Percentiles rank a stretch among this genome's conserved stretches.
These are phyloP conservation scores for Meriones psammophilus DNA, from an alignment of 2,797 vertebrate species.

Conservation along the genomic window DNA sequence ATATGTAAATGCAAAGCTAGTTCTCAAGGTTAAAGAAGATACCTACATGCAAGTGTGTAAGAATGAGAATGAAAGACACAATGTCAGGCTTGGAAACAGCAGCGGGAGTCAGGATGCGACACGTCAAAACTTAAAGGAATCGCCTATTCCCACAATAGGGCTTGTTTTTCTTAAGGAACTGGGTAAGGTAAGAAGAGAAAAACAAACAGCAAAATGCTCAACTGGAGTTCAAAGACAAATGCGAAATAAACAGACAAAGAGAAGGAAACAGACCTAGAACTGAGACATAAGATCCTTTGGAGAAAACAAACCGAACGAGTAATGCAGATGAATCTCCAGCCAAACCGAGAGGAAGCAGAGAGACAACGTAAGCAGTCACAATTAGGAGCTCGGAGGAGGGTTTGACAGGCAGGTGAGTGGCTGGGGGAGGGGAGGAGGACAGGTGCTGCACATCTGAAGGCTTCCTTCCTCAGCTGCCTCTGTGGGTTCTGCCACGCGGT, in stretches of 20 bases:
- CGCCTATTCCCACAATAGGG: not conserved
- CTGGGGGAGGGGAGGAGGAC: not conserved
- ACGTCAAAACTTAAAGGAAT: not conserved
- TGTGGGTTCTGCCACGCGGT: not conserved
- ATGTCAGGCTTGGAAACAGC: not conserved
- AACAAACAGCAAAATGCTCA: constrained; percentile 35
- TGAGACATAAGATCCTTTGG: not conserved
- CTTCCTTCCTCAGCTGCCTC: not conserved
- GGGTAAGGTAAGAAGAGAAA: not conserved
- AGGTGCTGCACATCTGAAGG: not conserved
- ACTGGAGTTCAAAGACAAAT: constrained; percentile 50
- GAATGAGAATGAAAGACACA: constrained; percentile 2
- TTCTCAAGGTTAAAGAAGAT: not conserved
- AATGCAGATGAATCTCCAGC: not conserved
- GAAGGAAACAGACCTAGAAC: not conserved
- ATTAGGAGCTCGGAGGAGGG: not conserved
- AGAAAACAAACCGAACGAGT: constrained; percentile 12
- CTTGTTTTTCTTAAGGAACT: constrained; percentile 21
- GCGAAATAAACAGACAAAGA: constrained; percentile 4
- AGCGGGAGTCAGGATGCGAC: not conserved
- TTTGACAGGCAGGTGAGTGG: not conserved
- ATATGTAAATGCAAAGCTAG: constrained; percentile 24
- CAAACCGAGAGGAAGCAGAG: not conserved
- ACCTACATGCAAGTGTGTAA: not conserved
- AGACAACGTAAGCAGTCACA: not conserved